Conservation (phyloP, 2,888 invertebrate species). For the Drosophila vallismaia region DNA sequence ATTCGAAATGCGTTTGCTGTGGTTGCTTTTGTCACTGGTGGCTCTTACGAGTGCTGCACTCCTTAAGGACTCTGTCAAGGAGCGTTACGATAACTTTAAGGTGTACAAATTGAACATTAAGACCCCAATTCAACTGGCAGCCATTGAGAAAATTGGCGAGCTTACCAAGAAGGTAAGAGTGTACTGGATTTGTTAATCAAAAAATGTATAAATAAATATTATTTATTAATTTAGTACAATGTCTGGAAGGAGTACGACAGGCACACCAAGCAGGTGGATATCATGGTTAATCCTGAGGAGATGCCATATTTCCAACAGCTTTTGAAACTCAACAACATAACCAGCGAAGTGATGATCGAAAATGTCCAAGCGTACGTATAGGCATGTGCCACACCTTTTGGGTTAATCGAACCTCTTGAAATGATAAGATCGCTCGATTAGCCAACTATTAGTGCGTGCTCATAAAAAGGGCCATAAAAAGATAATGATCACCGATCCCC, state of each 20-base stretch:
- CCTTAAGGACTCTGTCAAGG: conserved; percentile 51
- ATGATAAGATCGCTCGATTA: conserved; percentile 36
- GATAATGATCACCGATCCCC: conserved; percentile 19
- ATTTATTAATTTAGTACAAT: conserved; percentile 61
- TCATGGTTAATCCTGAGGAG: conserved; percentile 87
- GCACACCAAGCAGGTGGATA: conserved; percentile 83
- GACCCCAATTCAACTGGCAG: conserved; percentile 84
- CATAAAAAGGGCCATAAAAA: conserved; percentile 44
- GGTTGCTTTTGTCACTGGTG: conserved; percentile 56
- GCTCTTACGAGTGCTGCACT: conserved; percentile 55
- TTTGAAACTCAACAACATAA: conserved; percentile 82
- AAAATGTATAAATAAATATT: too few relatives aligned
- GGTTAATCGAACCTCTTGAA: conserved; percentile 12
- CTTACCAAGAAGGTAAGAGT: conserved; percentile 37
- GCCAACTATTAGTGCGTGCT: conserved; percentile 21
- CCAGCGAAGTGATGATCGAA: conserved; percentile 84
- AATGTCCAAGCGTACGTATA: conserved; percentile 85
- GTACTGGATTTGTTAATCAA: not conserved
- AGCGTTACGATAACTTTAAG: conserved; percentile 80
- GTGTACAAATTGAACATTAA: conserved; percentile 83
- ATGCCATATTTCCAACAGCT: conserved; percentile 84
- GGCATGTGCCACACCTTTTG: not conserved
- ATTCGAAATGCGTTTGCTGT: conserved; percentile 59
- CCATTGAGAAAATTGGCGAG: conserved; percentile 68
- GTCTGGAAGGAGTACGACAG: conserved; percentile 81